Conservation (phyloP, 2,797 vertebrate species). For the Sebastes diploproa region DNA sequence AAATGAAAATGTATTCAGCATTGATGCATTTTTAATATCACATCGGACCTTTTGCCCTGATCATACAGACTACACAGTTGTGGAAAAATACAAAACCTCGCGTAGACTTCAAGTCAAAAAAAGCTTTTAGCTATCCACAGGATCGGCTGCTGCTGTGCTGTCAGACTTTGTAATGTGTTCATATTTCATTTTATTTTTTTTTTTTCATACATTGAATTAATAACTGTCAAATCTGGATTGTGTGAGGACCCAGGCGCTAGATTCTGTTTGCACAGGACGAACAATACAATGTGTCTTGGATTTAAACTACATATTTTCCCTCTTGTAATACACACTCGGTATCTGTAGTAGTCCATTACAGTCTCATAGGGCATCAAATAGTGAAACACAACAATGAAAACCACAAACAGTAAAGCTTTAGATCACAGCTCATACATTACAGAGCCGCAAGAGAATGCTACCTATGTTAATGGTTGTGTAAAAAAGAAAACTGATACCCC, state of each 20-base stretch:
- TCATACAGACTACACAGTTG: background rate
- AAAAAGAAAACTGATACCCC: background rate
- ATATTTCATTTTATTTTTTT: background rate
- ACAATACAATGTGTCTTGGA: background rate
- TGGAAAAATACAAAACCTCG: background rate
- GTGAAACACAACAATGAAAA: background rate
- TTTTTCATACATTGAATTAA: background rate
- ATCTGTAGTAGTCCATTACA: background rate
- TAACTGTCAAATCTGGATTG: background rate
- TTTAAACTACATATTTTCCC: background rate
- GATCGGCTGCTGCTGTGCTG: background rate
- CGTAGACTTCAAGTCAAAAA: background rate
- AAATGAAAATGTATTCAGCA: background rate
- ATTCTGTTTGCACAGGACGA: background rate
- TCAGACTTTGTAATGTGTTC: background rate
- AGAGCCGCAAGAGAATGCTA: background rate
- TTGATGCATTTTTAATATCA: background rate
- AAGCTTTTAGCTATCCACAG: background rate
- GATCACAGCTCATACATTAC: background rate
- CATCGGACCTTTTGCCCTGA: background rate
- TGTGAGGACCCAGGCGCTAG: background rate
- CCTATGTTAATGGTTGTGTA: background rate
- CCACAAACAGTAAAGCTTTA: background rate
- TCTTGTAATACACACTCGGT: background rate
- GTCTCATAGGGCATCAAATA: background rate